Evolutionary conservation across 2,797 vertebrate genomes (phyloP).

Genomic region (Clangula hyemalis): DNA sequence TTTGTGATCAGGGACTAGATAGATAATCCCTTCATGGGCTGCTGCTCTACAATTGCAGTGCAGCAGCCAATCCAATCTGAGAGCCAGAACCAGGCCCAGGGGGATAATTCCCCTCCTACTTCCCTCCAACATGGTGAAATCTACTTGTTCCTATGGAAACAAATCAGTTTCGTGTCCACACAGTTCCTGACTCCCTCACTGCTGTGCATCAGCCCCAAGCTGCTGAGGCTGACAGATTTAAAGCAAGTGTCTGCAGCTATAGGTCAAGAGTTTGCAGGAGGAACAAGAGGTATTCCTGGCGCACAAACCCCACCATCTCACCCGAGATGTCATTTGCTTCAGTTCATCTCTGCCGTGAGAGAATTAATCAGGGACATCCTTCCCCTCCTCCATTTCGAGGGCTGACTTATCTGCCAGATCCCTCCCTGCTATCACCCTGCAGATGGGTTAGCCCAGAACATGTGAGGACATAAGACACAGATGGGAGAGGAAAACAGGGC

Average conservation of each 20-base stretch:
- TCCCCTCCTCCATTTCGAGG: constrained; percentile 55
- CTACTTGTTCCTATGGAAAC: constrained; percentile 76
- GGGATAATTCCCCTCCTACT: constrained; percentile 50
- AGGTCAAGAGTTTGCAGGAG: constrained; percentile 6
- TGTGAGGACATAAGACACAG: background rate
- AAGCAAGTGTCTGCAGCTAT: background rate
- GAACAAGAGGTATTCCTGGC: background rate
- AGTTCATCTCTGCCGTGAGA: constrained; percentile 47
- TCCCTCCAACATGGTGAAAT: constrained; percentile 64
- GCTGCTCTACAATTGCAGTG: constrained; percentile 32
- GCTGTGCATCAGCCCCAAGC: constrained; percentile 20
- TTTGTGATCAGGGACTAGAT: background rate
- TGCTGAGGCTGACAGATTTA: background rate
- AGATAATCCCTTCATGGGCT: constrained; percentile 46
- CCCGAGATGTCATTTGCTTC: background rate
- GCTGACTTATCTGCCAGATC: constrained; percentile 47
- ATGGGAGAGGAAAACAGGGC: background rate
- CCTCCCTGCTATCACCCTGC: constrained; percentile 29
- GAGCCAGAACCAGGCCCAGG: constrained; percentile 15
- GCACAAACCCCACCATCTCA: background rate
- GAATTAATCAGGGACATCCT: constrained; percentile 70
- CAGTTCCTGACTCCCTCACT: constrained; percentile 18
- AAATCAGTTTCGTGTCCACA: constrained; percentile 61
- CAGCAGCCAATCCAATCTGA: constrained; percentile 22
- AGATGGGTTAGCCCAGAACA: constrained; percentile 38